phyloP scores from a whole-genome alignment of 2,797 vertebrate genomes.

The Macropodus opercularis region DNA sequence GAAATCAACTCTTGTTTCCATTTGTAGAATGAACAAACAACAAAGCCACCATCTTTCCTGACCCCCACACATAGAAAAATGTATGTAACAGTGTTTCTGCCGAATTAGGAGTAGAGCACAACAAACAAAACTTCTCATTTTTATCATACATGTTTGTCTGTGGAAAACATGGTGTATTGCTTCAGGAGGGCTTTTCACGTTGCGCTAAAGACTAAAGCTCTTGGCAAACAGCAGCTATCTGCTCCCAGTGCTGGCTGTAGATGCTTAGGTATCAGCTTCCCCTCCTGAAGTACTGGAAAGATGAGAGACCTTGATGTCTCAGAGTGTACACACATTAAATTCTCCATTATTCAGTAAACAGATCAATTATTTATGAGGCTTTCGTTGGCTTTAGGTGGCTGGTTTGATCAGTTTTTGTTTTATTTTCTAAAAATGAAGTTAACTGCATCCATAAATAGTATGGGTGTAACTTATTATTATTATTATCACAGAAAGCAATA shows the following conservation, averaged over 20 bases:
- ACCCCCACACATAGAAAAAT: neutral
- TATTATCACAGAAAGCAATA: too few relatives aligned
- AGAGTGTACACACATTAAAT: constrained; percentile 36
- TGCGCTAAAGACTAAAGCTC: constrained; percentile 22
- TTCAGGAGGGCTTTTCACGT: neutral
- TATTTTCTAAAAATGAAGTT: neutral
- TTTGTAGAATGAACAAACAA: constrained; percentile 34
- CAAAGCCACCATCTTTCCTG: constrained; percentile 15
- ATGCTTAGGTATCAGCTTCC: constrained; percentile 34
- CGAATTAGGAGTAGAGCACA: neutral
- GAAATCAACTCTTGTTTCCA: constrained; percentile 39
- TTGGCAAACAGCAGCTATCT: constrained; percentile 27
- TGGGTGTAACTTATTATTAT: too few relatives aligned
- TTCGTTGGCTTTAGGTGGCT: constrained; percentile 4
- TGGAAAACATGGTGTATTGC: constrained; percentile 16
- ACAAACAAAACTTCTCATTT: neutral
- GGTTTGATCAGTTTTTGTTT: neutral
- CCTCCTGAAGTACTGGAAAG: constrained; percentile 12
- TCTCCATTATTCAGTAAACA: constrained; percentile 53
- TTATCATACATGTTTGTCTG: constrained; percentile 1
- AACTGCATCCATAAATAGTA: neutral
- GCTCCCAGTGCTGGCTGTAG: constrained; percentile 13
- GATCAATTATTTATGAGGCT: constrained; percentile 69
- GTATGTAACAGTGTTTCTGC: neutral
- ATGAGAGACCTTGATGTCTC: constrained; percentile 33